phyloP scores from a whole-genome alignment of 2,113 vertebrate species.

The Cygnus atratus region DNA sequence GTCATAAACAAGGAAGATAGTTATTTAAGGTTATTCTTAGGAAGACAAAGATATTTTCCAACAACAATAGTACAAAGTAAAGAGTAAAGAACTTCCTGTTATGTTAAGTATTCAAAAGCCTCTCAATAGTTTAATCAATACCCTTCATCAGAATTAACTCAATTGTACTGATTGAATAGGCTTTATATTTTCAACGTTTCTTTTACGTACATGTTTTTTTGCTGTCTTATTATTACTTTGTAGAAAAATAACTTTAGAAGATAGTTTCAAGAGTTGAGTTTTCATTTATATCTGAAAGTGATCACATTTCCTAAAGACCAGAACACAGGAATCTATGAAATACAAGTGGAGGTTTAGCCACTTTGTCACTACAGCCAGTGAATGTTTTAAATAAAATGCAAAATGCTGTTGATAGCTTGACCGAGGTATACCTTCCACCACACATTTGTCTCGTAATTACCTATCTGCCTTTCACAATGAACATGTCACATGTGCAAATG shows the following conservation, averaged over 20 bases:
- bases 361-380: neutral
- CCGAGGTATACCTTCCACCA: neutral
- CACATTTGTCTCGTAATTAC: neutral
- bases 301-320: neutral
- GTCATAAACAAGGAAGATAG: neutral
- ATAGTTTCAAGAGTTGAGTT: neutral
- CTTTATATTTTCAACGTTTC: neutral
- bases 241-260: neutral
- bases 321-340: neutral
- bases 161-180: neutral
- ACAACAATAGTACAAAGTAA: neutral
- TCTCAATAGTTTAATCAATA: neutral
- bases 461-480: neutral
- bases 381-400: neutral
- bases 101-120: neutral
- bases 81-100: neutral
- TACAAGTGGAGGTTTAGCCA: neutral
- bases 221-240: neutral
- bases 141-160: neutral
- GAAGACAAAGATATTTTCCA: slow-evolving; percentile 5
- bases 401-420: neutral
- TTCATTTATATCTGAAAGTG: neutral
- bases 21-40: neutral
- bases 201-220: rapidly evolving
- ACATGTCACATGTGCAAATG: neutral